These are phyloP conservation scores for Cololabis saira DNA, from an alignment of 2,113 vertebrate species.

Conservation along the genomic window DNA sequence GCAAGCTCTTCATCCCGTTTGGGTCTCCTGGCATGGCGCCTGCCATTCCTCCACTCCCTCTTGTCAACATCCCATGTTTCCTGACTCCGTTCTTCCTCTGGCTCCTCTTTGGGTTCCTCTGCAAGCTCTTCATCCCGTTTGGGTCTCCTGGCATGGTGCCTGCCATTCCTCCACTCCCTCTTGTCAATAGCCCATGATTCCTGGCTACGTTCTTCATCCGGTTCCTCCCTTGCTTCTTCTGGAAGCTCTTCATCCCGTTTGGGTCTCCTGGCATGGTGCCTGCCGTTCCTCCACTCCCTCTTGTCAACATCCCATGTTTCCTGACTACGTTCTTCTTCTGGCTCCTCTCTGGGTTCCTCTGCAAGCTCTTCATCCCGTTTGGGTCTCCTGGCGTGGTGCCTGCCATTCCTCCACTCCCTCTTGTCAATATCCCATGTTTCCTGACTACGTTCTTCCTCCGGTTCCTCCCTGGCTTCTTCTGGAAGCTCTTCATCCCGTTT, in stretches of 20 bases:
- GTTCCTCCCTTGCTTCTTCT: constrained; percentile 24
- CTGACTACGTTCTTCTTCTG: constrained; percentile 57
- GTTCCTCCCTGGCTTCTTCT: constrained; percentile 11
- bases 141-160: constrained; percentile 61
- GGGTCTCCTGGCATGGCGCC: constrained; percentile 52
- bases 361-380: constrained; percentile 60
- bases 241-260: constrained; percentile 59
- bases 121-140: constrained; percentile 50
- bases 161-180: constrained; percentile 37
- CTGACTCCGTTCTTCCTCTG: constrained; percentile 65
- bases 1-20: constrained; percentile 52
- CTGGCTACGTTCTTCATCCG: constrained; percentile 62
- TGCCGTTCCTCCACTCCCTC: constrained; percentile 47
- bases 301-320: constrained; percentile 30
- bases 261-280: constrained; percentile 54
- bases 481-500: constrained; percentile 53
- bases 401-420: constrained; percentile 48
- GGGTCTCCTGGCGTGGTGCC: constrained; percentile 51
- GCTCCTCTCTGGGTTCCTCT: constrained; percentile 24
- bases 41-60: constrained; percentile 43
- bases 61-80: constrained; percentile 66
- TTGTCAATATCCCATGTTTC: constrained; percentile 57
- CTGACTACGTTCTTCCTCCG: constrained; percentile 57
- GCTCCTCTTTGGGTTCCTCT: constrained; percentile 18
- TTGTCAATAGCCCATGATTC: constrained; percentile 66